These are phyloP conservation scores for Phoenicopterus ruber DNA, from an alignment of 2,113 vertebrate species.

Conservation along the genomic window DNA sequence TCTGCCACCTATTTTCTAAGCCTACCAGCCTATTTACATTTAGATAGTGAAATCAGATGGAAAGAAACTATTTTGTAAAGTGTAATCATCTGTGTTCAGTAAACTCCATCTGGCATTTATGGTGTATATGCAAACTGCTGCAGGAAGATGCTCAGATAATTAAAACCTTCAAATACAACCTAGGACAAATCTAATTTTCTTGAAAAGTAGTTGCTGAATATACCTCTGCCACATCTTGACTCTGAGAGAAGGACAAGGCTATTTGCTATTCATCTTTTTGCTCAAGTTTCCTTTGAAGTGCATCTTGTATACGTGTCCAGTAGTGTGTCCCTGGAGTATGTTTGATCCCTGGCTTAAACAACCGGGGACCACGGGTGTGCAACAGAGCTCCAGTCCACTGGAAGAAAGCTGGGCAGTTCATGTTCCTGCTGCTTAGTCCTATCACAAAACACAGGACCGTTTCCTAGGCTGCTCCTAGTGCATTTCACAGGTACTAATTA, in stretches of 20 bases:
- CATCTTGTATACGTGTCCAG: not conserved
- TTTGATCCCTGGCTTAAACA: not conserved
- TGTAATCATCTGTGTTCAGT: not conserved
- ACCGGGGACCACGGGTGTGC: not conserved
- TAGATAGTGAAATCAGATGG: not conserved
- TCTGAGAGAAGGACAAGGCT: not conserved
- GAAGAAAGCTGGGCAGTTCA: not conserved
- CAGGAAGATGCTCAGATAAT: not conserved
- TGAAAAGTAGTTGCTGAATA: not conserved
- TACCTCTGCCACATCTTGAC: not conserved
- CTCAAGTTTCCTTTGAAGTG: not conserved
- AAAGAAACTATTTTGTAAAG: conserved; percentile 9
- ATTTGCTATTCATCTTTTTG: not conserved
- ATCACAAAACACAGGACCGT: not conserved
- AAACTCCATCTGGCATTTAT: conserved; percentile 8
- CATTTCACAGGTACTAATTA: not conserved
- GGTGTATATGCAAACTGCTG: not conserved
- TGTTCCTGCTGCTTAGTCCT: not conserved
- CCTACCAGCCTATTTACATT: not conserved
- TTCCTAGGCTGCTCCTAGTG: not conserved
- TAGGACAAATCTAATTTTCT: not conserved
- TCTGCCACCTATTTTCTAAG: not conserved
- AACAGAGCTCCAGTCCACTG: not conserved
- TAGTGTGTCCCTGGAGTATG: not conserved
- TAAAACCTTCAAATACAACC: not conserved